Base-by-base conservation (phyloP, 2,113 vertebrate genomes). In the Laticauda colubrina region DNA sequence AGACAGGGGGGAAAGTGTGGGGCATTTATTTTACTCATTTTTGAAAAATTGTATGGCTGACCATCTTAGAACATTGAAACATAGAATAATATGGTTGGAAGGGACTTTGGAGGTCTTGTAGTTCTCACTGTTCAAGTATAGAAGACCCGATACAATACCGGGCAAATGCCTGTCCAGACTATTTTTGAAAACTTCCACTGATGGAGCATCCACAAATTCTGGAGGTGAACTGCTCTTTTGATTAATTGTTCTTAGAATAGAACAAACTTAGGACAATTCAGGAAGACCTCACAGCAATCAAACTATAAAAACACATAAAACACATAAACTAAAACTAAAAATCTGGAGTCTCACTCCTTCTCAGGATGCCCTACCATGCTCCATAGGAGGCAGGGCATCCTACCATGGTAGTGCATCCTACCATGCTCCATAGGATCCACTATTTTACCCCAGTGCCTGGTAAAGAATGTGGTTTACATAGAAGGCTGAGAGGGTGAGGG, bases 71-170 rank as follows among this genome's bases (percentile, higher is more conserved):
- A 18, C 59, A 29, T 61, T 11, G 9, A 2, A 59, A 9, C 24
- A 59, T 24, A 59, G 7, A 64, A 64, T 29, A 64, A 64, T 29
- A 64, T 26, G 3, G 59, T 29, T 64, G 10, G 59, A 12, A 29
- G 26, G 1, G 24, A 29, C 10, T 3, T 61, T 61, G 21, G 3
- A 64, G 10, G 59, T 29, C 26, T 29, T 12, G 10, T 64, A 64
- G 1, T 64, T 10, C 26, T 3, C 1, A 0, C 3, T 29, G 59
- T 1, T 29, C 59, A 29, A 61, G 10, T 10, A 29, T 10, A 29
- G 59, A 0, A 26, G 26, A 61, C 1, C 10, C 59, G 12, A 64
- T 29, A 29, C 11, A 1, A 61, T 59, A 24, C 57, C 2, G 0
- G 23, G 23, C 21, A 59, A 61, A 26, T 29, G 9, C 3, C 26